These are phyloP conservation scores for Lemur catta DNA, from an alignment of 2,797 vertebrate species.

Conservation along the genomic window DNA sequence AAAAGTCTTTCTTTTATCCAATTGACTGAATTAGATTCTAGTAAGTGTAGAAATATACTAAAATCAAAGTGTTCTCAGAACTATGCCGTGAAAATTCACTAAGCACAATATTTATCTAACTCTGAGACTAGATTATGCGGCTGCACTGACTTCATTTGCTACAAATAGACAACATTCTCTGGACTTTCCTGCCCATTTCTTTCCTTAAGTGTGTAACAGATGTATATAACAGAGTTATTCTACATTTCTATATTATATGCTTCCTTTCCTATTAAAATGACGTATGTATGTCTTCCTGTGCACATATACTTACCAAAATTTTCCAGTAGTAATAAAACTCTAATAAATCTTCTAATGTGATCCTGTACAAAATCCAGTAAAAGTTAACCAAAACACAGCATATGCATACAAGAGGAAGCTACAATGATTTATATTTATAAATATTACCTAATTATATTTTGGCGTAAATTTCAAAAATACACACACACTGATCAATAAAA, in stretches of 20 bases:
- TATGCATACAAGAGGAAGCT: not conserved
- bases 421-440: not conserved
- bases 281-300: not conserved
- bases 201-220: not conserved
- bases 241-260: not conserved
- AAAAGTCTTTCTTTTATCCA: not conserved
- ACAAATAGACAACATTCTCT: not conserved
- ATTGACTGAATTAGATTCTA: slow-evolving; percentile 9
- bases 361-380: not conserved
- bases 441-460: not conserved
- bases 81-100: not conserved
- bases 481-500: not conserved
- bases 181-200: not conserved
- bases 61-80: slow-evolving; percentile 40
- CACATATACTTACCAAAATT: not conserved
- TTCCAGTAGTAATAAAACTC: not conserved
- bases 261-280: slow-evolving; percentile 8
- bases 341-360: not conserved
- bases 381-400: not conserved
- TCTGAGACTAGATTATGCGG: not conserved
- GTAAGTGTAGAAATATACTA: not conserved
- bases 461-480: not conserved
- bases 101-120: not conserved
- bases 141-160: not conserved
- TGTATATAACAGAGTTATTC: not conserved